A percentile compares a stretch with the other conserved stretches of the same genome.
These are phyloP conservation scores for Agrochola litura DNA, from an alignment of 2,888 invertebrate genomes.

Conservation along the genomic window DNA sequence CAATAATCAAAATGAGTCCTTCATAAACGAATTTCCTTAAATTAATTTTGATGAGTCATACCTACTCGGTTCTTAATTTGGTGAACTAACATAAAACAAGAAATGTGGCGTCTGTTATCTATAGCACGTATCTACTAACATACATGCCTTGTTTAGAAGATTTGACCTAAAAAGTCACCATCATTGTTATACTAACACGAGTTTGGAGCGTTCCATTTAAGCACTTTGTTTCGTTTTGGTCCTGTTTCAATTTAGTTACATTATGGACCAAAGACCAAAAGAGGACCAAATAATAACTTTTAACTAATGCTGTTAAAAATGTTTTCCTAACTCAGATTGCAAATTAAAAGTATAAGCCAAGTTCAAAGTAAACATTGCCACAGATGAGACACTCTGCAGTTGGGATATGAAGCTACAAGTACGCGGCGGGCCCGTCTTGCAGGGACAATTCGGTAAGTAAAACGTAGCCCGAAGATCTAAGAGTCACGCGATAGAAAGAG, in stretches of 20 bases:
- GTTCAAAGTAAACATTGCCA: not conserved
- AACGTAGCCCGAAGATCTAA: too few species aligned
- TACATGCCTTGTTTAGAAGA: conserved; percentile 8
- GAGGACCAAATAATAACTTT: not conserved
- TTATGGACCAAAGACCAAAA: not conserved
- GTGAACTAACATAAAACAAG: not conserved
- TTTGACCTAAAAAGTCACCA: not conserved
- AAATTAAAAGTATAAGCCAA: not conserved
- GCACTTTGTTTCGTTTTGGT: not conserved
- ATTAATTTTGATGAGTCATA: not conserved
- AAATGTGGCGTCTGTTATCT: not conserved
- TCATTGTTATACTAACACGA: not conserved
- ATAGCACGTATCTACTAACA: not conserved
- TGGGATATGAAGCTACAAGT: too few species aligned
- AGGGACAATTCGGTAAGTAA: too few species aligned
- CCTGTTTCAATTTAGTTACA: not conserved
- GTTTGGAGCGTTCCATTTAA: not conserved
- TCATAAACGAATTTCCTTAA: not conserved
- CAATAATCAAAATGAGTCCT: conserved; percentile 3
- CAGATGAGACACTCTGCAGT: too few species aligned
- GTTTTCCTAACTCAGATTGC: not conserved
- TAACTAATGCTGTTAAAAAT: not conserved
- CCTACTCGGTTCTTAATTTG: not conserved
- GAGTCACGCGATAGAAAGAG: too few species aligned
- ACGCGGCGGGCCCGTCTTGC: too few species aligned